Percentiles rank a stretch among this genome's conserved stretches.
Conservation (phyloP, 92 coral and sea anemone genomes). For the Porites cylindrica region DNA sequence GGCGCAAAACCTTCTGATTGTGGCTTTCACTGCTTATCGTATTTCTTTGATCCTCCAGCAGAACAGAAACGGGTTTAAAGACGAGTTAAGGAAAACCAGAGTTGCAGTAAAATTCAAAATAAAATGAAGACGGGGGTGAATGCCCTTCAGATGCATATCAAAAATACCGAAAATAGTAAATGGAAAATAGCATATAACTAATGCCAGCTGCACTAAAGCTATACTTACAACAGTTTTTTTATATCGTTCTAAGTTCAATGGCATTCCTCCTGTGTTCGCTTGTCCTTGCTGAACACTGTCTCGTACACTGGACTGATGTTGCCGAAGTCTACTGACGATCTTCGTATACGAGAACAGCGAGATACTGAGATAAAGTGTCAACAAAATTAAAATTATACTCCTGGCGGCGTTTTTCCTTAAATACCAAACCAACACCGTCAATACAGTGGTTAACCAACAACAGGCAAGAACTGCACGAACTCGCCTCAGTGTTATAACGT, state of each 20-base stretch:
- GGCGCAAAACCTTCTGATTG: not conserved
- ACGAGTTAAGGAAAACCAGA: not conserved
- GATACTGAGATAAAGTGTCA: not conserved
- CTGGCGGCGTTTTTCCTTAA: not conserved
- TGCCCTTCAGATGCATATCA: not conserved
- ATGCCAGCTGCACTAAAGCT: conserved; percentile 15
- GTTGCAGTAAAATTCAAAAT: too few relatives aligned
- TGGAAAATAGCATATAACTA: not conserved
- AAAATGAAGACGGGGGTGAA: too few relatives aligned
- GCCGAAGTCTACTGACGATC: not conserved
- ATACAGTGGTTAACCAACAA: not conserved
- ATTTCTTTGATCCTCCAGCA: not conserved
- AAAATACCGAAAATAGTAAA: too few relatives aligned
- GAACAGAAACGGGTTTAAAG: conserved; percentile 4
- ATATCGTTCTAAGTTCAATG: not conserved
- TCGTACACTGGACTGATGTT: not conserved
- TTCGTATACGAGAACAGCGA: conserved; percentile 4
- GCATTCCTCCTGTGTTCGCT: not conserved
- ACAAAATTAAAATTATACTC: not conserved
- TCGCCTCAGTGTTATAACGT: conserved; percentile 1
- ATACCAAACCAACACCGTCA: not conserved
- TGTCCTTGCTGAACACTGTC: not conserved
- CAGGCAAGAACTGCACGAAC: not conserved
- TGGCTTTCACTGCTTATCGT: not conserved
- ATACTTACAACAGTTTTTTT: conserved; percentile 6